Conservation (phyloP, 2,888 invertebrate genomes). For the Lasioglossum lativentre region DNA sequence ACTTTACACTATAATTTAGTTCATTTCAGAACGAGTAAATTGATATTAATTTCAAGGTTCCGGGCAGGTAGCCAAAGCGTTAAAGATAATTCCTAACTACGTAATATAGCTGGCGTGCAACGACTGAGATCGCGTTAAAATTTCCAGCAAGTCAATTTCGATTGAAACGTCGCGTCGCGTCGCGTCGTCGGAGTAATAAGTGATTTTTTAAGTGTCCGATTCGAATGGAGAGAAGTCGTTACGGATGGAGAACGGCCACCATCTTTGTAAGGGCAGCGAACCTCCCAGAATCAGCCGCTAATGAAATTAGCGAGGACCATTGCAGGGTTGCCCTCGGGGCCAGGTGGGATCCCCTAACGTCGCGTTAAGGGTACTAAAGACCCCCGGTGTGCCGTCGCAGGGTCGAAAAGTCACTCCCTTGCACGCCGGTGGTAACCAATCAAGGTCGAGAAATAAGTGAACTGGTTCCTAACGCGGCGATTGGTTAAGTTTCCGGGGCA, state of each 20-base stretch:
- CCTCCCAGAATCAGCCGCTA: slow-evolving; percentile 76
- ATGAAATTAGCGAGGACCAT: slow-evolving; percentile 81
- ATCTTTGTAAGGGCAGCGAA: slow-evolving; percentile 67
- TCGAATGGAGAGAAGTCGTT: slow-evolving; percentile 26
- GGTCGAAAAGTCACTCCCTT: slow-evolving; percentile 81
- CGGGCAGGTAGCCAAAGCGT: too few relatives aligned
- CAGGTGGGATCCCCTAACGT: slow-evolving; percentile 60
- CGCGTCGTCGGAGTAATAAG: slow-evolving; percentile 14
- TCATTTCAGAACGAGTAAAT: too few relatives aligned
- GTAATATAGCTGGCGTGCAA: neutral
- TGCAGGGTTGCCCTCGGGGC: slow-evolving; percentile 74
- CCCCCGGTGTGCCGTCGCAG: slow-evolving; percentile 38
- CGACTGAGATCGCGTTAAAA: neutral
- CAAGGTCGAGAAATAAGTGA: slow-evolving; percentile 79
- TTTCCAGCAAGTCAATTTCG: slow-evolving; percentile 37
- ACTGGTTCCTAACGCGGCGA: slow-evolving; percentile 74
- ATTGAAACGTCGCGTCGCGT: slow-evolving; percentile 16
- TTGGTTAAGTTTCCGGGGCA: slow-evolving; percentile 83
- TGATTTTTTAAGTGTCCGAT: slow-evolving; percentile 50
- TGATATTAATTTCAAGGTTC: too few relatives aligned
- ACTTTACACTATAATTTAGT: too few relatives aligned
- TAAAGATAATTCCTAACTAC: too few relatives aligned
- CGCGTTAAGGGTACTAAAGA: slow-evolving; percentile 6
- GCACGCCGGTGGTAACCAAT: slow-evolving; percentile 77
- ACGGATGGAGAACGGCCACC: slow-evolving; percentile 61